These are phyloP conservation scores for Amphiduros pacificus DNA, from an alignment of 2,888 invertebrate genomes.

Conservation along the genomic window DNA sequence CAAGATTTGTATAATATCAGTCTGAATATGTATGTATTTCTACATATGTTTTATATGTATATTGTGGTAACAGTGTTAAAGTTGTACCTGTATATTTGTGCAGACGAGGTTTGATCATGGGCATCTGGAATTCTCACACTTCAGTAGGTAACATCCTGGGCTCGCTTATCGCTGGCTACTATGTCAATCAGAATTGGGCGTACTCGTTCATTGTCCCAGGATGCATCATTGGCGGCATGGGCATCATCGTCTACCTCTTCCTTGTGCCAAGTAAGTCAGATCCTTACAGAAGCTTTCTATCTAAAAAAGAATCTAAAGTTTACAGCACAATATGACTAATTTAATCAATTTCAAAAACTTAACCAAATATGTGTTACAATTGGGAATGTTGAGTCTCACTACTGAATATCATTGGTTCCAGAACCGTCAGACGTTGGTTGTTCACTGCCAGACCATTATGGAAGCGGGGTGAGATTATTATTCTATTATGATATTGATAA, in stretches of 20 bases:
- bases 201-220: slow-evolving; percentile 91
- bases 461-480: neutral
- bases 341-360: too few relatives aligned
- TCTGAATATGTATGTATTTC: too few relatives aligned
- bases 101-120: slow-evolving; percentile 77
- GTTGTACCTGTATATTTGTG: slow-evolving; percentile 12
- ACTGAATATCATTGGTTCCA: slow-evolving; percentile 33
- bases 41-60: too few relatives aligned
- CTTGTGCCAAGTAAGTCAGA: slow-evolving; percentile 71
- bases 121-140: slow-evolving; percentile 96
- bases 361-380: too few relatives aligned
- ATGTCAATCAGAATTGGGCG: slow-evolving; percentile 81
- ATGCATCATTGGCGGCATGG: slow-evolving; percentile 67
- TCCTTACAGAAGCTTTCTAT: too few relatives aligned
- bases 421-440: slow-evolving; percentile 78
- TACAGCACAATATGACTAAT: too few relatives aligned
- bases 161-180: slow-evolving; percentile 83
- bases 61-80: too few relatives aligned
- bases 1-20: too few relatives aligned
- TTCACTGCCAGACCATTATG: slow-evolving; percentile 44
- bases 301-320: too few relatives aligned
- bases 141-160: slow-evolving; percentile 94
- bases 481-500: too few relatives aligned
- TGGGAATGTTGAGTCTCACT: too few relatives aligned
- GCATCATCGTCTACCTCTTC: slow-evolving; percentile 77